Conservation (phyloP, 2,113 vertebrate genomes). For the Oostethus manadensis region DNA sequence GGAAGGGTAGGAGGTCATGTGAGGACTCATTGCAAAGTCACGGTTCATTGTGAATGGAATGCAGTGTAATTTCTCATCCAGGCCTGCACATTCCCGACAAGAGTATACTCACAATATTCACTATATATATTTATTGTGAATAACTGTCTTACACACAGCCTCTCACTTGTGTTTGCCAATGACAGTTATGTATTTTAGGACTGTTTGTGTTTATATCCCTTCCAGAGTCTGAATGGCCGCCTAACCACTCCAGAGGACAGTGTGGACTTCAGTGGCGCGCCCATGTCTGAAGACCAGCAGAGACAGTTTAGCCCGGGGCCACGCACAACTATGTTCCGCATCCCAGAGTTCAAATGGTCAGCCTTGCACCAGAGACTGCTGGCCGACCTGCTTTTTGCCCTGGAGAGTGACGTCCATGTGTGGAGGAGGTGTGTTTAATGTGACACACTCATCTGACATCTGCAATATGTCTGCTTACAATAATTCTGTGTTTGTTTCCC, state of each 20-base stretch:
- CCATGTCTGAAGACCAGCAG: slow-evolving; percentile 89
- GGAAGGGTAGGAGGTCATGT: slow-evolving; percentile 4
- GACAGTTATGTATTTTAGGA: background rate
- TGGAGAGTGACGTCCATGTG: slow-evolving; percentile 95
- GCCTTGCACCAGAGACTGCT: slow-evolving; percentile 94
- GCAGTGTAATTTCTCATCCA: slow-evolving; percentile 15
- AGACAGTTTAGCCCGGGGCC: slow-evolving; percentile 95
- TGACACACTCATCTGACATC: background rate
- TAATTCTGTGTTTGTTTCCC: background rate
- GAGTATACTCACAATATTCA: too few species aligned
- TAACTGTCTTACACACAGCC: too few species aligned
- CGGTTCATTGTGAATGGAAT: slow-evolving; percentile 16
- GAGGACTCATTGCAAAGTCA: slow-evolving; percentile 12
- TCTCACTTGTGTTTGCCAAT: background rate
- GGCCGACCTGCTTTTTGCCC: slow-evolving; percentile 91
- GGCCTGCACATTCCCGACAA: background rate
- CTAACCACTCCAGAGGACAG: slow-evolving; percentile 78
- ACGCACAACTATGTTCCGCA: slow-evolving; percentile 97
- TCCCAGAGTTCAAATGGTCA: slow-evolving; percentile 99
- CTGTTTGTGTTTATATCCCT: slow-evolving; percentile 1
- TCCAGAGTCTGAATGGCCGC: slow-evolving; percentile 82
- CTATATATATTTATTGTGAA: too few species aligned
- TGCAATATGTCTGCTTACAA: background rate
- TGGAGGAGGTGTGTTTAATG: slow-evolving; percentile 86
- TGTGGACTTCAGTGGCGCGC: slow-evolving; percentile 85